These are phyloP conservation scores for Catharus minimus DNA, from an alignment of 2,113 vertebrate genomes.

Conservation along the genomic window DNA sequence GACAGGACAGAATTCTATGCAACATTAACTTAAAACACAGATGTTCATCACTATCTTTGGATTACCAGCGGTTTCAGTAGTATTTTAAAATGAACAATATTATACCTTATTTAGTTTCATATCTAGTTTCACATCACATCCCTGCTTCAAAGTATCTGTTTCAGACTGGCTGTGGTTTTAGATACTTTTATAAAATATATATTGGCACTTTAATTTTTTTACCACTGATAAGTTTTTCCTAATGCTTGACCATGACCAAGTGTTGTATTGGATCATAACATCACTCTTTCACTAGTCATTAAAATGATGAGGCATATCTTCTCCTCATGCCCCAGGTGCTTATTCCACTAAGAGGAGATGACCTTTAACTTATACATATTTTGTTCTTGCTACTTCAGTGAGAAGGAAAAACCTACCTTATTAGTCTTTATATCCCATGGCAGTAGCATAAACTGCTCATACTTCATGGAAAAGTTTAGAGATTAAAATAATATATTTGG, in stretches of 20 bases:
- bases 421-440: background rate
- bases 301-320: background rate
- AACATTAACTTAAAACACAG: background rate
- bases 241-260: background rate
- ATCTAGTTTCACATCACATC: background rate
- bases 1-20: background rate
- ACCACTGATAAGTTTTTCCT: background rate
- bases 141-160: background rate
- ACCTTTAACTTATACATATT: background rate
- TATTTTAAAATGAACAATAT: background rate
- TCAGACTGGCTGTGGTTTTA: background rate
- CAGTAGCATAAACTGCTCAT: background rate
- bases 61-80: background rate
- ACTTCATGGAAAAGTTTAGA: background rate
- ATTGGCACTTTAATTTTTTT: background rate
- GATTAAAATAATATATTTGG: background rate
- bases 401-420: background rate
- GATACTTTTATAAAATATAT: background rate
- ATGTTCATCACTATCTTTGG: fast-evolving
- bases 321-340: background rate
- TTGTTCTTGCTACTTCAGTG: background rate
- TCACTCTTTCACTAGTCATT: background rate
- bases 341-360: background rate
- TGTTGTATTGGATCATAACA: background rate
- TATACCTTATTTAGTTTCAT: background rate